These are phyloP conservation scores for Colinus virginianus DNA, from an alignment of 2,113 vertebrate species.

Conservation along the genomic window DNA sequence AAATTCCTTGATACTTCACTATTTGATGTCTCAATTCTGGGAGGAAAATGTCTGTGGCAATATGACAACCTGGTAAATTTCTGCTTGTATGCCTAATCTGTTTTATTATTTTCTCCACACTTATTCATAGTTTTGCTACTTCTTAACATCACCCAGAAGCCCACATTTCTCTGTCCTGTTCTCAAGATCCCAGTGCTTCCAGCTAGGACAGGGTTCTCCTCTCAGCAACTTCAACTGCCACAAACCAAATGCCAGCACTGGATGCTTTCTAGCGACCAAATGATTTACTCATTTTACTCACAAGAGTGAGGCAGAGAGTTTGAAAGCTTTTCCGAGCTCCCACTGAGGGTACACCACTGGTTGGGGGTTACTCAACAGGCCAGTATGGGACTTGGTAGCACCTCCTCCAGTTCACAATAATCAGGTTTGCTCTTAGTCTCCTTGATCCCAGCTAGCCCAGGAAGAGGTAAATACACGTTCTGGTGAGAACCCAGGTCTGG, in stretches of 20 bases:
- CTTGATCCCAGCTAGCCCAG: background rate
- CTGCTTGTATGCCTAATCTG: background rate
- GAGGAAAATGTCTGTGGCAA: background rate
- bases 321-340: background rate
- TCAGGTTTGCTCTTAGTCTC: background rate
- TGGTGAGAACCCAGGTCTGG: background rate
- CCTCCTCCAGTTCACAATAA: fast-evolving
- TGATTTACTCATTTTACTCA: background rate
- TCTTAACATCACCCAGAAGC: background rate
- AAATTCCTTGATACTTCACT: background rate
- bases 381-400: background rate
- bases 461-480: background rate
- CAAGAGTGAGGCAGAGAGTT: background rate
- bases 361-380: background rate
- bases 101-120: background rate
- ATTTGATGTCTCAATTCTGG: background rate
- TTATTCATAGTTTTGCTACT: background rate
- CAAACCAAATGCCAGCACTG: background rate
- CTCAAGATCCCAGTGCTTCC: background rate
- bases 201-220: background rate
- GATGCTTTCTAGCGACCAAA: background rate
- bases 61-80: background rate
- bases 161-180: background rate
- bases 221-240: background rate
- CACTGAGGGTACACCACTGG: background rate